Evolutionary conservation across 2,797 vertebrate genomes (phyloP), one percentile per base, ranked within the genome.

Genomic region (Epinephelus malabaricus): DNA sequence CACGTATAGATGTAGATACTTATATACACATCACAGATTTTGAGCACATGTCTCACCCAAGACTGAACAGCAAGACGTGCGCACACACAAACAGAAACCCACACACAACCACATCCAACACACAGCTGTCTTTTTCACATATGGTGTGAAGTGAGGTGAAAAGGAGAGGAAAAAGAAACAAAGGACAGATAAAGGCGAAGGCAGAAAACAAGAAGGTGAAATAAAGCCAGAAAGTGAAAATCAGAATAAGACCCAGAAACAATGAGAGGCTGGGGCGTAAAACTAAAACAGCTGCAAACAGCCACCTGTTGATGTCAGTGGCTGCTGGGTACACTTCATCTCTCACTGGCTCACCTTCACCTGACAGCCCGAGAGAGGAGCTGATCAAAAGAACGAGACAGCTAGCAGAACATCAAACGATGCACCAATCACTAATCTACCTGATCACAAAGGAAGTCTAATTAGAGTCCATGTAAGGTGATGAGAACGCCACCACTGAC

Each of bases 21-120:
- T 34, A 64, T 18, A 78, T 75, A 76, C 53, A 73, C 71, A 76
- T 58, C 59, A 68, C 56, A 84, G 50, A 81, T 76, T 65, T n/a
- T 5, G 43, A 77, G 60, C 50, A 75, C 47, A 77, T 62, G 67
- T 30, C 61, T 67, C 25, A 15, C 15, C 21, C 15, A 25, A 59
- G 58, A 82, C 40, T 38, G 25, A 58, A 60, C 83, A 72, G 66
- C 13, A 13, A 49, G 25, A 77, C 50, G 53, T 60, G 70, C 53
- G 21, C 53, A 27, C 38, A 18, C 14, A 62, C 58, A 76, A 77
- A 83, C 66, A 81, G 60, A 71, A 81, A 75, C 25, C 56, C 54
- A 66, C 70, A 65, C 67, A 59, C 21, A 45, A 84, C 86, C 89
- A 85, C 88, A 89, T 81, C 78, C 59, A 86, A 84, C 45, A n/a